Evolutionary conservation across 2,113 vertebrate genomes (phyloP).

Genomic region (Crotophaga sulcirostris): DNA sequence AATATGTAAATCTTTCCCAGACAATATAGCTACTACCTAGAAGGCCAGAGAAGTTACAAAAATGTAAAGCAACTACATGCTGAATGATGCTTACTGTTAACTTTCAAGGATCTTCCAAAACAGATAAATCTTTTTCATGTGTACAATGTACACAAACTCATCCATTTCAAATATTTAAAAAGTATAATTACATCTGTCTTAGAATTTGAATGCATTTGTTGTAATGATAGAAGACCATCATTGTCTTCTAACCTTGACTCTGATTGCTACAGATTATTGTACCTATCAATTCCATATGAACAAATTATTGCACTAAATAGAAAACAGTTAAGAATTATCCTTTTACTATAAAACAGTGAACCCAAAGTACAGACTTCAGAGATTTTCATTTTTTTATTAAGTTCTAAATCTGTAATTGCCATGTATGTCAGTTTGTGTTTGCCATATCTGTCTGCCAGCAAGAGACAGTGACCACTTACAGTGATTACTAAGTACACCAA

Average conservation of each 20-base stretch:
- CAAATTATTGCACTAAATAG: background rate
- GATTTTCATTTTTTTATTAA: background rate
- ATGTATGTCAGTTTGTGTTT: background rate
- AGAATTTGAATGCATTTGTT: background rate
- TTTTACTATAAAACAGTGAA: background rate
- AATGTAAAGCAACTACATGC: background rate
- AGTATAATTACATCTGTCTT: background rate
- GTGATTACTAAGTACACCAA: slow-evolving; percentile 57
- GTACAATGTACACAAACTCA: background rate
- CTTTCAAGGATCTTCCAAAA: background rate
- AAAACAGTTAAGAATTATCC: background rate
- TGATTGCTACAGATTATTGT: background rate
- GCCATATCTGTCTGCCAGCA: slow-evolving; percentile 2
- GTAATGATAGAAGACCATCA: background rate
- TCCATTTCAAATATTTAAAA: background rate
- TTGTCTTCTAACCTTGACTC: background rate
- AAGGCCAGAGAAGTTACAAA: background rate
- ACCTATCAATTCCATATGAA: background rate
- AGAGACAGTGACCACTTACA: slow-evolving; percentile 56
- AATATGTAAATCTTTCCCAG: background rate
- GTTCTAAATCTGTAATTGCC: slow-evolving; percentile 14
- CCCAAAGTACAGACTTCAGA: background rate
- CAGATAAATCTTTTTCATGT: background rate
- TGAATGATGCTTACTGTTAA: background rate
- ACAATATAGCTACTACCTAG: background rate